These are phyloP conservation scores for Muntiacus muntjak DNA, from an alignment of 2,113 vertebrate genomes.

Conservation along the genomic window DNA sequence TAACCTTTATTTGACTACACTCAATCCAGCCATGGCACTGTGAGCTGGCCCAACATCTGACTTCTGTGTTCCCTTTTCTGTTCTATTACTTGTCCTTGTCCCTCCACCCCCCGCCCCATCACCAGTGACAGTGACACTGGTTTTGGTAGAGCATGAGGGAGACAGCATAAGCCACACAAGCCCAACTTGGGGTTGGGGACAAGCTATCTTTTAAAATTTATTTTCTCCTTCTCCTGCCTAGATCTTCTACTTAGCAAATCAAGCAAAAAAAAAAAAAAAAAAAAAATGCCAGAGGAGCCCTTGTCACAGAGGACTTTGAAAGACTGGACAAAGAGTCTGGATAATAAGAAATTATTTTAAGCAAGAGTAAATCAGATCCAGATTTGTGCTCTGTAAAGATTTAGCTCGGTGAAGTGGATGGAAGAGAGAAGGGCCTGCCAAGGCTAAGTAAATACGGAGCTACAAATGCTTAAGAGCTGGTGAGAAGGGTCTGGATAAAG, in stretches of 20 bases:
- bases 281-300: neutral
- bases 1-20: neutral
- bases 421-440: neutral
- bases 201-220: neutral
- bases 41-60: neutral
- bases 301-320: neutral
- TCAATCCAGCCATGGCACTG: neutral
- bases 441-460: neutral
- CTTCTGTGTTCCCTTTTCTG: neutral
- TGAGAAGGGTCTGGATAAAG: neutral
- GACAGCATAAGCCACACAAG: neutral
- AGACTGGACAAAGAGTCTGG: neutral
- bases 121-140: neutral
- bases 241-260: neutral
- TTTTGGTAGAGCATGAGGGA: neutral
- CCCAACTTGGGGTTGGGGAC: neutral
- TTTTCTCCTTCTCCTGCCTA: neutral
- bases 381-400: neutral
- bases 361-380: neutral
- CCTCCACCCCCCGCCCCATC: rapidly evolving
- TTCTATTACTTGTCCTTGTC: neutral
- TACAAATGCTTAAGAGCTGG: too few species aligned
- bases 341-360: neutral
- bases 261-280: neutral
- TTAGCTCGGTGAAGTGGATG: neutral